Base-by-base conservation (phyloP, 2,797 vertebrate species). In the Vireo griseus region DNA sequence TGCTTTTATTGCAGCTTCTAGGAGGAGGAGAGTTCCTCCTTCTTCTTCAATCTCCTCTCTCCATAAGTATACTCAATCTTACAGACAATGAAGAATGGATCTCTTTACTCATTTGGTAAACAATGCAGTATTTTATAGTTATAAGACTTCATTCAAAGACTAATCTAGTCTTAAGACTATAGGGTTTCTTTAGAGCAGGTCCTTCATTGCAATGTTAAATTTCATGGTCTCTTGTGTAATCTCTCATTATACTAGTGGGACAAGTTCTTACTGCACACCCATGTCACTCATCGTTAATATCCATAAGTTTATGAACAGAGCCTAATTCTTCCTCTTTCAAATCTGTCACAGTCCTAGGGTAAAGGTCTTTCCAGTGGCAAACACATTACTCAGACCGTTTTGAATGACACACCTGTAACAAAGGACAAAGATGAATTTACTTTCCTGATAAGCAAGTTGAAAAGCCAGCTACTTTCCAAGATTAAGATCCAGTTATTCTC, bases 321-420 rank as follows among this genome's bases (percentile, higher is more conserved):
- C 18, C 65, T 91, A 87, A 61, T 82, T 78, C 16, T 83, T 90
- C 69, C 48, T 81, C 51, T 92, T 94, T 88, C 54, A 88, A 77
- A 58, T 66, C 22, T 72, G 31, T 65, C 68, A 61, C 42, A 52
- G 28, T 91, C 75, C 37, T 65, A 80, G 91, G 90, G 57, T 83
- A 94, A 94, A 96, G 78, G 85, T 94, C 82, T 73, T 92, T 88
- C 65, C 51, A 63, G 33, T 14, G 59, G 59, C 91, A 94, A 96
- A 94, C 51, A 93, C 39, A 62, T 94, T 94, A 75, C 72, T 81
- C 79, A n/a, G 47, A 92, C 63, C 5, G 4, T 65, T 91, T 47
- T 81, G 66, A 88, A 86, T 76, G 76, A 94, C 59, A 88, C 87
- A 76, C 82, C 91, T 90, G 26, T 73, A 86, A 80, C 73, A 93